Conservation (phyloP, 2,797 vertebrate genomes). For the Distichodus sexfasciatus region DNA sequence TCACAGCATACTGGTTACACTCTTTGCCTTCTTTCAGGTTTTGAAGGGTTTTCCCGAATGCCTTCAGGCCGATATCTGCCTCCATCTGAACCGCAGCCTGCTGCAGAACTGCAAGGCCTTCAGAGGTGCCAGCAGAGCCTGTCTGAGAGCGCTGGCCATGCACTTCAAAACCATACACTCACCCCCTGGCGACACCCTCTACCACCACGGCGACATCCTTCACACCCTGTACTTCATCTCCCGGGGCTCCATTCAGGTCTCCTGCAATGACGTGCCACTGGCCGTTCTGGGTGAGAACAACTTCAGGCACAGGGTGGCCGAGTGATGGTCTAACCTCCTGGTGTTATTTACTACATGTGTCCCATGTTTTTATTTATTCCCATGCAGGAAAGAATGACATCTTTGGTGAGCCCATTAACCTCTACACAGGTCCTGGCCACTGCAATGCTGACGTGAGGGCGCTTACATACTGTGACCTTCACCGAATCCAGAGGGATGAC, state of each 20-base stretch:
- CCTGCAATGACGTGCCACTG: conserved; percentile 85
- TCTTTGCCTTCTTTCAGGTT: conserved; percentile 71
- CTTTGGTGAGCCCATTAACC: conserved; percentile 89
- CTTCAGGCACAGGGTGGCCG: not conserved
- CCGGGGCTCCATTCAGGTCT: conserved; percentile 90
- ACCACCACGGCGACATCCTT: conserved; percentile 89
- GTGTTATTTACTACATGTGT: not conserved
- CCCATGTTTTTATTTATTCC: not conserved
- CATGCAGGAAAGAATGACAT: conserved; percentile 89
- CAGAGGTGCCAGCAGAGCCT: conserved; percentile 87
- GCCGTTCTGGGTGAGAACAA: conserved; percentile 83
- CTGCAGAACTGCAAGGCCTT: conserved; percentile 94
- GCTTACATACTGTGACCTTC: conserved; percentile 92
- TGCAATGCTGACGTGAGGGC: conserved; percentile 87
- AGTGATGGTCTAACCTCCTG: too few species aligned
- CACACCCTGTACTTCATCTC: conserved; percentile 94
- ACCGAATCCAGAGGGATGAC: conserved; percentile 89
- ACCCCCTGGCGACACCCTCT: conserved; percentile 88
- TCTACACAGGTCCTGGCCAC: conserved; percentile 86
- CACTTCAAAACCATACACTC: conserved; percentile 92
- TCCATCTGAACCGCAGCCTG: conserved; percentile 91
- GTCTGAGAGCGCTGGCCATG: conserved; percentile 85
- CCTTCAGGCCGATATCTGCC: conserved; percentile 93
- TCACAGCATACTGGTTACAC: not conserved
- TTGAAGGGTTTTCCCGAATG: conserved; percentile 95